phyloP scores from a whole-genome alignment of 2,888 invertebrate genomes.

The Danaus chrysippus region DNA sequence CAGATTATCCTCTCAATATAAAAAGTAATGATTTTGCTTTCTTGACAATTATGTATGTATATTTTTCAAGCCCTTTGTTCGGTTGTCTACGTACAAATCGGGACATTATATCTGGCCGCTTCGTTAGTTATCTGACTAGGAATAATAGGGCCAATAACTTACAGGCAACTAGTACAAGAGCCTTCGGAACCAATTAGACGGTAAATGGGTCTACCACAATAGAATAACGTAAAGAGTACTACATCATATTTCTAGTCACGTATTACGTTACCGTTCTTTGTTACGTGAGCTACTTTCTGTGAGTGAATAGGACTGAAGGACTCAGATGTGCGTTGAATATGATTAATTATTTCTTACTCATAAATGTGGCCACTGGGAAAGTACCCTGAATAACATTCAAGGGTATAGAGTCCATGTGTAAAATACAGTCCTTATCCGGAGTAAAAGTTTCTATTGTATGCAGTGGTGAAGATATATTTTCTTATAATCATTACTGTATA shows the following conservation, averaged over 20 bases:
- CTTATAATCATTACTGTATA: no score
- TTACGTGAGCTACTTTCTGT: conserved; percentile 76
- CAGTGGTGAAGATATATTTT: no score
- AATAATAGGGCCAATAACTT: not conserved
- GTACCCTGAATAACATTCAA: conserved; percentile 15
- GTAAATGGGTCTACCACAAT: conserved; percentile 62
- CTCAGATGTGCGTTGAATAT: conserved; percentile 68
- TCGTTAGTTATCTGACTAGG: no score
- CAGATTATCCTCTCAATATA: no score
- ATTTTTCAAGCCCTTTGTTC: no score
- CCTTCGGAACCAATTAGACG: conserved; percentile 63
- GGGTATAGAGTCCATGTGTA: not conserved
- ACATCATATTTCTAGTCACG: conserved; percentile 75
- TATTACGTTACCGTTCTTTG: conserved; percentile 74
- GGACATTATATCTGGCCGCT: not conserved
- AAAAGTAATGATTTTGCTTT: no score
- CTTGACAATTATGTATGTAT: no score
- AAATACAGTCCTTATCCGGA: not conserved
- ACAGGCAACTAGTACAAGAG: conserved; percentile 29
- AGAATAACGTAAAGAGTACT: conserved; percentile 60
- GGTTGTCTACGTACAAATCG: not conserved
- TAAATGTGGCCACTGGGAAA: conserved; percentile 40
- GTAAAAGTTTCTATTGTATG: not conserved
- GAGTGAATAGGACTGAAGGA: conserved; percentile 66
- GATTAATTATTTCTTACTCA: conserved; percentile 67